Conservation (phyloP, 2,888 invertebrate species). For the Drosophila paramelanica region DNA sequence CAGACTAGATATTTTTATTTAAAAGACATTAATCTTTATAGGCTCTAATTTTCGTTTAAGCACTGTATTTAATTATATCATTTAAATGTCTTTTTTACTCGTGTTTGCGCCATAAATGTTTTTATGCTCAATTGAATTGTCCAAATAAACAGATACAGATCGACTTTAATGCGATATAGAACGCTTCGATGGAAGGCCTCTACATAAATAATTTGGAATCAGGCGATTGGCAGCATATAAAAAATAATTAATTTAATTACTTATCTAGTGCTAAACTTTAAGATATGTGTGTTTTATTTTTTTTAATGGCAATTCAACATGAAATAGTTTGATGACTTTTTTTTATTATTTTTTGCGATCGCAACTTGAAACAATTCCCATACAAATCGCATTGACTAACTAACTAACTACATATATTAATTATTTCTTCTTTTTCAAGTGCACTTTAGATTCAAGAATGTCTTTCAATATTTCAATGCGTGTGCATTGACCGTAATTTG, state of each 20-base stretch:
- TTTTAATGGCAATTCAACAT: constrained; percentile 58
- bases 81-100: constrained; percentile 1
- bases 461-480: constrained; percentile 58
- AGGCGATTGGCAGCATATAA: constrained; percentile 54
- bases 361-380: constrained; percentile 38
- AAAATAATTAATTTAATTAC: constrained; percentile 79
- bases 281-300: constrained; percentile 33
- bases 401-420: constrained; percentile 1
- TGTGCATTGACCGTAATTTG: constrained; percentile 35
- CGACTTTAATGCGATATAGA: constrained; percentile 40
- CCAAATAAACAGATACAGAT: constrained; percentile 52
- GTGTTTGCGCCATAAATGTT: constrained; percentile 24
- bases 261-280: constrained; percentile 55
- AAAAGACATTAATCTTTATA: not conserved
- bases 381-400: constrained; percentile 10
- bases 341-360: constrained; percentile 10
- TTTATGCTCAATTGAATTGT: constrained; percentile 40
- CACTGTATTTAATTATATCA: constrained; percentile 7
- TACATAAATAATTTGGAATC: constrained; percentile 36
- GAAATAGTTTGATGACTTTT: constrained; percentile 24
- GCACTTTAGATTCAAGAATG: constrained; percentile 57
- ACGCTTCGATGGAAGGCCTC: constrained; percentile 57
- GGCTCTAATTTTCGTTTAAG: not conserved
- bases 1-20: no score
- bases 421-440: constrained; percentile 44